A percentile compares a stretch with the other conserved stretches of the same genome.
Conservation (phyloP, 1,140 invertebrate genomes). For the Drosophila nigrodunni region DNA sequence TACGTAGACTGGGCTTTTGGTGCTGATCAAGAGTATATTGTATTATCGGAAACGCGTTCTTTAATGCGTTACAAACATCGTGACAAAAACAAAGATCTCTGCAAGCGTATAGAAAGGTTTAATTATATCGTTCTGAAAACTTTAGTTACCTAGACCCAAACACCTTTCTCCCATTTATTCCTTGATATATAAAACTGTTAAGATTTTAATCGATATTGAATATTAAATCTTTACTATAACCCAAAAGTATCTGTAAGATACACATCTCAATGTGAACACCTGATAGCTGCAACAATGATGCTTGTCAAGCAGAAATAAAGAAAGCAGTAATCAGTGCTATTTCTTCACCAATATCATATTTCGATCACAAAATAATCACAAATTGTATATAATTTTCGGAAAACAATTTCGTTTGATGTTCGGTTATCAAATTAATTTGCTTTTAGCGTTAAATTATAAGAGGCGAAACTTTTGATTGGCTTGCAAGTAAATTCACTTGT, state of each 20-base stretch:
- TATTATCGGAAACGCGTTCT: no score
- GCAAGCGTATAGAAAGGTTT: no score
- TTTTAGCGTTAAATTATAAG: slow-evolving; percentile 31
- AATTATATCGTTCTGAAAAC: no score
- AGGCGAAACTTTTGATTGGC: slow-evolving; percentile 28
- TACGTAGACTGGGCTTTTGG: no score
- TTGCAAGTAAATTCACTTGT: slow-evolving; percentile 9
- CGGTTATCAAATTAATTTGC: slow-evolving; percentile 41
- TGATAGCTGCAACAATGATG: neutral
- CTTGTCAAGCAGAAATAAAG: slow-evolving; percentile 8
- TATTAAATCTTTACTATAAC: neutral
- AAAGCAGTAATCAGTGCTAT: slow-evolving; percentile 20
- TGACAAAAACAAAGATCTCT: no score
- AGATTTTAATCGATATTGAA: neutral
- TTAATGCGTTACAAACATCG: no score
- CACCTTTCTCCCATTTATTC: neutral
- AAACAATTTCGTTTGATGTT: slow-evolving; percentile 37
- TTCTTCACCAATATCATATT: neutral
- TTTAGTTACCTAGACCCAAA: neutral
- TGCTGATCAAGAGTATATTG: no score
- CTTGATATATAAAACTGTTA: neutral
- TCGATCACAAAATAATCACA: slow-evolving; percentile 19
- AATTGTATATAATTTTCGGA: slow-evolving; percentile 34
- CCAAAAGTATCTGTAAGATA: neutral
- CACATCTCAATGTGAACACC: neutral